phyloP scores from a whole-genome alignment of 2,113 vertebrate genomes.

The Rhea americana region DNA sequence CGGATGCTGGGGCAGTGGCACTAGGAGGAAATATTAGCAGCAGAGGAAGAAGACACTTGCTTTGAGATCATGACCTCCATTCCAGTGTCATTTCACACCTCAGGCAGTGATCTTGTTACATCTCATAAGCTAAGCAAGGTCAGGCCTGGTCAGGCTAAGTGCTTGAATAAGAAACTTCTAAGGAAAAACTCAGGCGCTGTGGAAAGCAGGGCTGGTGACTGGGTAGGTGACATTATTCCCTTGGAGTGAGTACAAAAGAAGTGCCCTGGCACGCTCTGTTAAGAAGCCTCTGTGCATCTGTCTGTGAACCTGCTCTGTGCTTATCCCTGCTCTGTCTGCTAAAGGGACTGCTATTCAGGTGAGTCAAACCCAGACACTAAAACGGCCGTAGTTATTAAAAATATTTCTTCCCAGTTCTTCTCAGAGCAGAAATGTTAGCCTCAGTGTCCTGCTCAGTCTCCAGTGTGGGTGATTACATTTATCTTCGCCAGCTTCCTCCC shows the following conservation, averaged over 20 bases:
- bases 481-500: neutral
- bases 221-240: constrained; percentile 53
- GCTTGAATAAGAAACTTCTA: constrained; percentile 65
- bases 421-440: neutral
- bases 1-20: neutral
- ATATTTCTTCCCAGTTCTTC: neutral
- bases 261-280: neutral
- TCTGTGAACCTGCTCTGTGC: neutral
- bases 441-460: neutral
- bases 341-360: neutral
- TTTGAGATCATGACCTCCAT: constrained; percentile 64
- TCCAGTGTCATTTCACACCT: constrained; percentile 68
- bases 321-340: neutral
- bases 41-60: constrained; percentile 36
- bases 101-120: constrained; percentile 70
- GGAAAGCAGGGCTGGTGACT: constrained; percentile 36
- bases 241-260: constrained; percentile 8
- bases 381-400: neutral
- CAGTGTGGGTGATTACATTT: neutral
- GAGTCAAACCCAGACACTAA: constrained; percentile 1
- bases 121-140: constrained; percentile 66
- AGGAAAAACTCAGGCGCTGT: neutral
- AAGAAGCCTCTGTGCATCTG: neutral
- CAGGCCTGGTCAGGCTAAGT: constrained; percentile 59
- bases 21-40: neutral